Evolutionary conservation across 2,888 invertebrate genomes (phyloP).

Genomic region (Ormia ochracea): DNA sequence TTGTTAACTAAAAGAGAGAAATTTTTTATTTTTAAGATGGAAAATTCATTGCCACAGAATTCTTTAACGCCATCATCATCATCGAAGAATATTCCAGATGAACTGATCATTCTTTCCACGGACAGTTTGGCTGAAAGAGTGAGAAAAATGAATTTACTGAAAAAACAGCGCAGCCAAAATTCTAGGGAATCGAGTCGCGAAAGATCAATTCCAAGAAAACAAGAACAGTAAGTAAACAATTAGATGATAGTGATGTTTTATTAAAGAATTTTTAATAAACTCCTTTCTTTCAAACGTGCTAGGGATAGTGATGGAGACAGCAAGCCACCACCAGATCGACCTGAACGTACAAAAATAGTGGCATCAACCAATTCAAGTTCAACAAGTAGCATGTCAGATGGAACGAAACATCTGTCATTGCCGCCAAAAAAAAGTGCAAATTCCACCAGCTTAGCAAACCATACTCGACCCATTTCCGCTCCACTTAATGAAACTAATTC

Average conservation of each 20-base stretch:
- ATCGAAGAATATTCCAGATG: conserved; percentile 76
- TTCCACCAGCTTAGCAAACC: conserved; percentile 51
- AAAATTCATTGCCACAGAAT: conserved; percentile 77
- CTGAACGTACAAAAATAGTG: conserved; percentile 71
- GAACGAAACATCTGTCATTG: conserved; percentile 67
- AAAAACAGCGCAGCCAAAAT: conserved; percentile 76
- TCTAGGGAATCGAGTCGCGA: conserved; percentile 75
- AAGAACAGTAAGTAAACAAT: conserved; percentile 71
- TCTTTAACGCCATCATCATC: conserved; percentile 73
- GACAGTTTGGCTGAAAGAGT: conserved; percentile 84
- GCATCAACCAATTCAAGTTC: conserved; percentile 56
- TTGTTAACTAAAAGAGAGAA: too few species aligned
- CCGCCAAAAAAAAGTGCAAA: conserved; percentile 69
- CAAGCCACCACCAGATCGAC: conserved; percentile 70
- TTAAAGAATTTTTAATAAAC: not conserved
- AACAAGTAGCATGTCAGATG: conserved; percentile 42
- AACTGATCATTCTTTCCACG: conserved; percentile 81
- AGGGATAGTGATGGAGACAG: conserved; percentile 62
- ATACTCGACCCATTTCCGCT: conserved; percentile 43
- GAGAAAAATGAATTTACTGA: conserved; percentile 81
- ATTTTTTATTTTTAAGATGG: conserved; percentile 69
- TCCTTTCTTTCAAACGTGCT: not conserved
- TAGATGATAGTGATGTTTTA: not conserved
- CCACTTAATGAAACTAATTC: conserved; percentile 44
- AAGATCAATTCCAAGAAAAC: conserved; percentile 72